Evolutionary conservation across 2,888 invertebrate genomes (phyloP).

Genomic region (Heliconius ethilla): DNA sequence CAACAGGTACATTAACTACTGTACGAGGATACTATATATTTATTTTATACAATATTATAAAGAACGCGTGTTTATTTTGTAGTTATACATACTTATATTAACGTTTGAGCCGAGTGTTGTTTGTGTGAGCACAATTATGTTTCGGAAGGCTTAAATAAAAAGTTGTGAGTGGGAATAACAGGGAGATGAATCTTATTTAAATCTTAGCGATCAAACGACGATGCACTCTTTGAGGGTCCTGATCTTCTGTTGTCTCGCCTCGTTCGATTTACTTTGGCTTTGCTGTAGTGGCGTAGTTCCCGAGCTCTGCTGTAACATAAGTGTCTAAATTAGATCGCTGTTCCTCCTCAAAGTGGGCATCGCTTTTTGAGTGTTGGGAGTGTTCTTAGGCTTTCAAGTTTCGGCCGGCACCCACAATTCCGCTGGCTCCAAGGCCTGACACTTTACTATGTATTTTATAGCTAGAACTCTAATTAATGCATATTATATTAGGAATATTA

Average conservation of each 20-base stretch:
- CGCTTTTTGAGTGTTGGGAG: conserved; percentile 49
- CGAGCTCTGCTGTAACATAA: conserved; percentile 20
- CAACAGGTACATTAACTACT: conserved; percentile 50
- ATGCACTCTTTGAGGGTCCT: conserved; percentile 38
- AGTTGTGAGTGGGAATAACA: conserved; percentile 71
- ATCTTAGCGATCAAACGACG: conserved; percentile 47
- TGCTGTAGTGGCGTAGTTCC: conserved; percentile 25
- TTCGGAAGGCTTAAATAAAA: conserved; percentile 63
- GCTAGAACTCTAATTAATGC: conserved; percentile 82
- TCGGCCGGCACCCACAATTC: conserved; percentile 56
- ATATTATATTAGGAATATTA: conserved; percentile 79
- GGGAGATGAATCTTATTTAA: conserved; percentile 58
- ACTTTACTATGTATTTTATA: conserved; percentile 80
- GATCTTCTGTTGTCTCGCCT: conserved; percentile 29
- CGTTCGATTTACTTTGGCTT: conserved; percentile 29
- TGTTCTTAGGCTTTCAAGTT: conserved; percentile 54
- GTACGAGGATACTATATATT: conserved; percentile 54
- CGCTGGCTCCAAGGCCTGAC: conserved; percentile 64
- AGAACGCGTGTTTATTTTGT: conserved; percentile 64
- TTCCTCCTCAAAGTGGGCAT: conserved; percentile 35
- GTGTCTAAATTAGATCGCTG: conserved; percentile 13
- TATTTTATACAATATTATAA: conserved; percentile 61
- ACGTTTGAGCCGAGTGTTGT: conserved; percentile 67
- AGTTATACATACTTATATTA: conserved; percentile 54
- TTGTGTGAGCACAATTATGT: conserved; percentile 73